phyloP scores from a whole-genome alignment of 2,113 vertebrate species.

The Oreochromis niloticus region DNA sequence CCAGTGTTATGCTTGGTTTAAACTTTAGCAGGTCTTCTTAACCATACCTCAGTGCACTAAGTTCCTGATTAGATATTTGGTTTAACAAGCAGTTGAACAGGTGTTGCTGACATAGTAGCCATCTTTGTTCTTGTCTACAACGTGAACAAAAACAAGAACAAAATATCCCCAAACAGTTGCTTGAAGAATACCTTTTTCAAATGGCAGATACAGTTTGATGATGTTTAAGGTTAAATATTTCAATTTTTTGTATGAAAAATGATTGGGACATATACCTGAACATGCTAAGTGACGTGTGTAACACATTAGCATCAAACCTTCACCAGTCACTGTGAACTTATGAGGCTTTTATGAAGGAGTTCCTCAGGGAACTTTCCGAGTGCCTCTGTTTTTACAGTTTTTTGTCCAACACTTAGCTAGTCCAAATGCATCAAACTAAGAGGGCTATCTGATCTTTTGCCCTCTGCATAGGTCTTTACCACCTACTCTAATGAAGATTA shows the following conservation, averaged over 20 bases:
- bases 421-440: neutral
- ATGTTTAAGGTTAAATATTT: neutral
- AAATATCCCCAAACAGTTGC: neutral
- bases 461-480: constrained; percentile 82
- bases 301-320: neutral
- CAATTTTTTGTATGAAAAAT: neutral
- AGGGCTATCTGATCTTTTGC: neutral
- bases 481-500: constrained; percentile 96
- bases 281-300: neutral
- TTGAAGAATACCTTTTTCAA: neutral
- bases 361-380: neutral
- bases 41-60: neutral
- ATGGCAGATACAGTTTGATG: fast-evolving
- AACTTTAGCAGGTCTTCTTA: neutral
- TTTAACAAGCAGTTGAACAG: neutral
- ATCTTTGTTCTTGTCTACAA: fast-evolving
- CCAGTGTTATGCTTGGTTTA: neutral
- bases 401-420: neutral
- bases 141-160: neutral
- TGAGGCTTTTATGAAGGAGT: neutral
- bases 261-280: fast-evolving
- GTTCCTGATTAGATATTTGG: neutral
- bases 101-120: neutral
- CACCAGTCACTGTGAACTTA: neutral
- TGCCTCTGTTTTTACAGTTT: neutral